Percentiles rank a stretch among this genome's conserved stretches.
Evolutionary conservation across 2,113 vertebrate genomes (phyloP).

Genomic region (Pipra filicauda): DNA sequence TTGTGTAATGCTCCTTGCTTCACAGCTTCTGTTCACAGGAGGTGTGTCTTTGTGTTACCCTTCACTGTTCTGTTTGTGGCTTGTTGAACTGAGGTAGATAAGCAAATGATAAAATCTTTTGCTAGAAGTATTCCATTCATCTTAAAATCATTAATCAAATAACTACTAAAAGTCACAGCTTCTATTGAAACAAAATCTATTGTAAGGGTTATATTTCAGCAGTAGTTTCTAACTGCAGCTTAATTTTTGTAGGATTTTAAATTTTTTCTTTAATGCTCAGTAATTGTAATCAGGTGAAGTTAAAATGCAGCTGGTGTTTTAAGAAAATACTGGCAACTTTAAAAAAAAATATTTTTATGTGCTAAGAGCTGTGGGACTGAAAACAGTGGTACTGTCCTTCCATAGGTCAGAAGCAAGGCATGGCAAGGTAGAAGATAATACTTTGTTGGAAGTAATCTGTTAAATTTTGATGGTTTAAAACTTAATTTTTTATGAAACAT

Average conservation of each 20-base stretch:
- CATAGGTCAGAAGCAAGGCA: neutral
- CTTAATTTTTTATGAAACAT: neutral
- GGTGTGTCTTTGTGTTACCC: neutral
- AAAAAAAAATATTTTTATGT: neutral
- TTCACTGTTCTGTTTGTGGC: neutral
- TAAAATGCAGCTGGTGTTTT: neutral
- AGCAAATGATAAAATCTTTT: neutral
- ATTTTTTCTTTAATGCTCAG: neutral
- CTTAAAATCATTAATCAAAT: neutral
- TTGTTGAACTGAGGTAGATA: neutral
- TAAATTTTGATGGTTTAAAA: neutral
- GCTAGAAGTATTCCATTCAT: neutral
- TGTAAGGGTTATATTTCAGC: neutral
- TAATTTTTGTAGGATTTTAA: neutral
- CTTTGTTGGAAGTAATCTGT: neutral
- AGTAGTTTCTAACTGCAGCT: neutral
- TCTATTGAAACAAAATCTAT: neutral
- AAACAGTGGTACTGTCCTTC: neutral
- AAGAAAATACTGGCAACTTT: neutral
- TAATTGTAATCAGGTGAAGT: neutral
- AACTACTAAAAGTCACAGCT: neutral
- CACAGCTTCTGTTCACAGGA: neutral
- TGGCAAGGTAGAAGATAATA: neutral
- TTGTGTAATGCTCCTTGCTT: neutral
- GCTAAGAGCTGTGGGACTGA: neutral